phyloP scores from a whole-genome alignment of 2,113 vertebrate genomes.

The Apodemus speciosus region DNA sequence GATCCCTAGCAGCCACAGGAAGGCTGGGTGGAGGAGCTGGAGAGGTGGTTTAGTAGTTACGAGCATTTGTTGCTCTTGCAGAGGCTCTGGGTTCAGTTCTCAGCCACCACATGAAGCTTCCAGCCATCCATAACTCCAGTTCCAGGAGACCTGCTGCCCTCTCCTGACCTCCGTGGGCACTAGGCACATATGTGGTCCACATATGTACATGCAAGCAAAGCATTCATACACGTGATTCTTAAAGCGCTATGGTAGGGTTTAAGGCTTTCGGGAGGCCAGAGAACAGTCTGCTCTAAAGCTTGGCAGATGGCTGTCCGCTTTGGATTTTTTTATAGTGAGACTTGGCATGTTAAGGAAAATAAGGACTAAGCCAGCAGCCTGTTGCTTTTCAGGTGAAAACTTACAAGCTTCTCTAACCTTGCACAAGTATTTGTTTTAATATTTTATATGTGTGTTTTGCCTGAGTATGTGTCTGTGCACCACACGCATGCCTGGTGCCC shows the following conservation, averaged over 20 bases:
- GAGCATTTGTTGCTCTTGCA: background rate
- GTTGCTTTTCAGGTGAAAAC: background rate
- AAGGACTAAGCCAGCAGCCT: background rate
- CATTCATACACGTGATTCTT: too few relatives aligned
- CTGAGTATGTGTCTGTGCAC: background rate
- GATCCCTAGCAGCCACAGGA: background rate
- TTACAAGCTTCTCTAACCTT: background rate
- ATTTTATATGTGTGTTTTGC: background rate
- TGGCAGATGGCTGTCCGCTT: background rate
- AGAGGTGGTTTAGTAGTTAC: background rate
- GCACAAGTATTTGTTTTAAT: background rate
- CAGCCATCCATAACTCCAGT: background rate
- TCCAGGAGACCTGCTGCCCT: background rate
- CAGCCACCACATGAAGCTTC: background rate
- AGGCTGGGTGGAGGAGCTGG: background rate
- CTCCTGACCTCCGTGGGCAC: background rate
- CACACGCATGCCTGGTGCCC: background rate
- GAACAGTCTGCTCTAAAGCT: background rate
- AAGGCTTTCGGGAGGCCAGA: background rate
- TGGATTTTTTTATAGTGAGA: background rate
- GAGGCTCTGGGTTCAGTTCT: background rate
- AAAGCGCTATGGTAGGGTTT: background rate
- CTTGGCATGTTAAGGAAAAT: constrained; percentile 9
- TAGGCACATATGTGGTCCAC: background rate
- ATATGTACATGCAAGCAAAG: background rate